phyloP scores from a whole-genome alignment of 1,140 invertebrate genomes.

The Trialeurodes vaporariorum region DNA sequence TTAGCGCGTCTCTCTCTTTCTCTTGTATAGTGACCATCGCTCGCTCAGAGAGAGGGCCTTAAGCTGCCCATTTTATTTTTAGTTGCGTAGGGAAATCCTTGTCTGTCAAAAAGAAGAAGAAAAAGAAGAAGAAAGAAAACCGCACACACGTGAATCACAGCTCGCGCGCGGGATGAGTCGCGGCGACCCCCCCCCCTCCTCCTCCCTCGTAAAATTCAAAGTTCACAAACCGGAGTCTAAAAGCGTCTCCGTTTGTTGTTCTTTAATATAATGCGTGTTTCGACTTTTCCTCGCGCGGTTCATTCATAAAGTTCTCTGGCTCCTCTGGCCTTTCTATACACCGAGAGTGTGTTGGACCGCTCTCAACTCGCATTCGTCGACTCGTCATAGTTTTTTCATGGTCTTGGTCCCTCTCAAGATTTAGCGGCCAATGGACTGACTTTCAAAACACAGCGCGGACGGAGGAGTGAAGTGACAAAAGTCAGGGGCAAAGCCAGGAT shows the following conservation, averaged over 20 bases:
- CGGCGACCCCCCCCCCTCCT: background rate
- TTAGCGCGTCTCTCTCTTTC: no score
- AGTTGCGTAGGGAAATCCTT: background rate
- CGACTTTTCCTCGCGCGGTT: background rate
- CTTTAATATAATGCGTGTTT: background rate
- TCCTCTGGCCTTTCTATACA: no score
- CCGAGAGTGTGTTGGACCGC: no score
- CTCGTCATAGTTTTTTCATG: background rate
- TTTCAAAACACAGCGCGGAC: no score
- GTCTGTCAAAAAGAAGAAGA: no score
- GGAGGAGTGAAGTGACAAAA: no score
- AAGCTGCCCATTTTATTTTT: background rate
- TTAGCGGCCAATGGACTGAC: no score
- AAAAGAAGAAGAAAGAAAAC: no score
- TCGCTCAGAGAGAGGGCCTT: no score
- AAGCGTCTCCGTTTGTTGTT: background rate
- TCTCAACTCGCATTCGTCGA: background rate
- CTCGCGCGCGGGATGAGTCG: background rate
- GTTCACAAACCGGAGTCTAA: background rate
- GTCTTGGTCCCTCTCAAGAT: background rate
- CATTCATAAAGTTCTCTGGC: background rate
- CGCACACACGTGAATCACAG: background rate
- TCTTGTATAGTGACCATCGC: background rate
- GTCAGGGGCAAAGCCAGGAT: no score
- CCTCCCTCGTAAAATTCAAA: background rate